Base-by-base conservation (phyloP, 1,140 invertebrate species). In the Gonatopus flavifemur region DNA sequence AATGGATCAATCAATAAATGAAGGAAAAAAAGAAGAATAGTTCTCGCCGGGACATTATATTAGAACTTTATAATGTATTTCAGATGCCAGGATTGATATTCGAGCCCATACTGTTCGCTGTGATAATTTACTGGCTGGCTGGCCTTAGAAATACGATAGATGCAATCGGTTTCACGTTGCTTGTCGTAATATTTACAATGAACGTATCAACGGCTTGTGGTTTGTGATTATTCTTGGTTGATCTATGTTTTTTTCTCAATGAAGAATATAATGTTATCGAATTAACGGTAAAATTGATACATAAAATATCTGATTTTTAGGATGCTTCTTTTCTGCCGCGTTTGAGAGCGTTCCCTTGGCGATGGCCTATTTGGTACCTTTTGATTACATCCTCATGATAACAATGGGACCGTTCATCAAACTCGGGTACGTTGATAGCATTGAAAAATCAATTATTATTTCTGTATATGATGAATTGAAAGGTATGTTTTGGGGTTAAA, bases 371-470 rank as follows among this genome's bases (percentile, higher is more conserved):
- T 78, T 95, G 30, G 87, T 94, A 28, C 91, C 93, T 0, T 90
- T 93, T 64, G 91, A 94, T 76, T 92, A 91, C 53, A 77, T 89
- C 24, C 80, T 93, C 15, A 93, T 94, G 90, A 87, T 93, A 54
- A 91, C 89, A 0, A 91, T 90, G 50, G 91, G 91, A 37, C 78
- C 91, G 5, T 93, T 93, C 64, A 81, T 92, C 24, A 89, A 89
- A 78, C 77, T 93, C 41, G 86, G 86, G 90, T 93, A 82, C 68
- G 15, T 19, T 30, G 7, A 28, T 43, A n/a, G 8, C 12, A 8
- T 5, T 21, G 18, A 37, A 12, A 12, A 13, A 5, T 20, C 10
- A 48, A 20, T 19, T 21, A n/a, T n/a, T n/a, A n/a, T n/a, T n/a
- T n/a, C n/a, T n/a, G n/a, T n/a, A n/a, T n/a, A n/a, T 10, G n/a